Conservation (phyloP, 2,888 invertebrate species). For the Monoplex corrugatus region DNA sequence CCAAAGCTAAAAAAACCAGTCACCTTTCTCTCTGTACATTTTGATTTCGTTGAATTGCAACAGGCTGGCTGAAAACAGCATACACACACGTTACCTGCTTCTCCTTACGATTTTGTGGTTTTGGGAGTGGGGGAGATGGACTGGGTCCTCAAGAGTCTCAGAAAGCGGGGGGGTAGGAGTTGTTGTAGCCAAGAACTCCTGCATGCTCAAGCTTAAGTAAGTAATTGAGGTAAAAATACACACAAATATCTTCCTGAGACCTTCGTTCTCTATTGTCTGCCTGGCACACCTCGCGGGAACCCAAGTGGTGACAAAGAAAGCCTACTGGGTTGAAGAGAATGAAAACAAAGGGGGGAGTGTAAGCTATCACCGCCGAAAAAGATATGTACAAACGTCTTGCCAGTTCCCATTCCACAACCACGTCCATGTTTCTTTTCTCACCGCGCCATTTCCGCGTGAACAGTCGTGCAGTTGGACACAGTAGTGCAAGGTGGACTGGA, state of each 20-base stretch:
- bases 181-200: neutral
- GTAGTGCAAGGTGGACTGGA: neutral
- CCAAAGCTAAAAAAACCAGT: neutral
- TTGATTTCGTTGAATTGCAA: conserved; percentile 21
- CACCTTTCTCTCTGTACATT: neutral
- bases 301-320: neutral
- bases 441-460: neutral
- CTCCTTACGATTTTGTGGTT: neutral
- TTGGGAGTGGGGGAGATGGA: neutral
- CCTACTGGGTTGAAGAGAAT: neutral
- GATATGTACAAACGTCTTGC: neutral
- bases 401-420: neutral
- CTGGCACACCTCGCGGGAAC: neutral
- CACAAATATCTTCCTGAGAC: conserved; percentile 30
- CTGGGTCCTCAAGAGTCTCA: neutral
- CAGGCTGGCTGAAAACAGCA: neutral
- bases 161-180: neutral
- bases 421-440: neutral
- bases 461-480: neutral
- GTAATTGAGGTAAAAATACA: conserved; percentile 23
- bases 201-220: neutral
- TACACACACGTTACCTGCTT: neutral
- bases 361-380: neutral
- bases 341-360: neutral
- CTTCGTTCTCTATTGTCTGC: neutral